A percentile compares a stretch with the other conserved stretches of the same genome.
These are phyloP conservation scores for Drosophila merina DNA, from an alignment of 2,888 invertebrate species.

Conservation along the genomic window DNA sequence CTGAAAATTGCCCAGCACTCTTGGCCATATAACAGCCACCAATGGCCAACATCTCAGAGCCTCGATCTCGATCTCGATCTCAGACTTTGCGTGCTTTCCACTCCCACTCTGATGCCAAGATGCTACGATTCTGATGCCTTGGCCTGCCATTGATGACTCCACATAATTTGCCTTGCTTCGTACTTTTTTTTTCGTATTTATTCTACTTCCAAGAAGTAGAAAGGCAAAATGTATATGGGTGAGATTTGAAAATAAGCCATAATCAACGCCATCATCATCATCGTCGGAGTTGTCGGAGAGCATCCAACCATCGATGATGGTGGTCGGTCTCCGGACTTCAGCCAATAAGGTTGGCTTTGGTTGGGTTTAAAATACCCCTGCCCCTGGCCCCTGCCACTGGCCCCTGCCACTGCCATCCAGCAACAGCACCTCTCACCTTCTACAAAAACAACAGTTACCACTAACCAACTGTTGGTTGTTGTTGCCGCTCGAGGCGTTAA, in stretches of 20 bases:
- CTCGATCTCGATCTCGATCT: not conserved
- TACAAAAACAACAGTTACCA: conserved; percentile 72
- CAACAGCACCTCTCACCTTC: conserved; percentile 27
- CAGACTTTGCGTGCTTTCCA: conserved; percentile 42
- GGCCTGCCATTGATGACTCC: conserved; percentile 74
- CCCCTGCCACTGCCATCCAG: conserved; percentile 45
- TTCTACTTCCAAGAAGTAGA: conserved; percentile 65
- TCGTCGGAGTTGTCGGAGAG: conserved; percentile 34
- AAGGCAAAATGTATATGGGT: conserved; percentile 38
- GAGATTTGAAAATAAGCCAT: conserved; percentile 81
- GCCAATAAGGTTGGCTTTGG: conserved; percentile 69
- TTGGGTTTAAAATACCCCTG: conserved; percentile 25
- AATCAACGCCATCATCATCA: conserved; percentile 76
- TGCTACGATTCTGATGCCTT: conserved; percentile 46
- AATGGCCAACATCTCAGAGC: conserved; percentile 21
- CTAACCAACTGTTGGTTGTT: conserved; percentile 42
- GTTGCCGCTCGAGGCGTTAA: conserved; percentile 70
- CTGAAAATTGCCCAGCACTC: conserved; percentile 32
- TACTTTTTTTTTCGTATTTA: conserved; percentile 34
- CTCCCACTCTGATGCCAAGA: conserved; percentile 37
- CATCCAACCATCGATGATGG: conserved; percentile 72
- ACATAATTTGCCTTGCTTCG: conserved; percentile 58
- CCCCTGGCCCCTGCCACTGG: conserved; percentile 15
- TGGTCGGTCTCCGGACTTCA: conserved; percentile 68
- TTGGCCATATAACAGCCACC: conserved; percentile 26